Evolutionary conservation across 2,113 vertebrate species (phyloP), one percentile per base, ranked within the genome.

Genomic region (Neofelis nebulosa): DNA sequence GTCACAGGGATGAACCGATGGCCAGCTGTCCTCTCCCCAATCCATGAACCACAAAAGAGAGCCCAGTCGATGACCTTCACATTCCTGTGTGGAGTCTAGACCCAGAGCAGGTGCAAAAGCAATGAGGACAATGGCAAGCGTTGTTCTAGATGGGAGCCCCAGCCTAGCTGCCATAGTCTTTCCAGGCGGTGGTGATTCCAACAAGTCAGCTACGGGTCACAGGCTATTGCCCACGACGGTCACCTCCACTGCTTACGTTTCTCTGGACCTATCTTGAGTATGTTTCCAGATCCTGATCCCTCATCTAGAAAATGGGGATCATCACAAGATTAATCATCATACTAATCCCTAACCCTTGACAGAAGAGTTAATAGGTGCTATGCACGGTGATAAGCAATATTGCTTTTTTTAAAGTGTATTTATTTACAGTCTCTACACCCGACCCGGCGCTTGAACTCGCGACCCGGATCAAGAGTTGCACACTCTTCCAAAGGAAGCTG

Each of bases 171-270:
- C 57, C 52, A 36, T 0, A 0, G 7, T 66, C 45, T 66, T 36
- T 19, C 84, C 79, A 33, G 0, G 25, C 0, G 52, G 8, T 3
- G 6, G 36, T 7, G 55, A 33, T 9, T 5, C 12, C 68, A 66
- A 25, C 25, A 19, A 31, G 4, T 36, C 36, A 31, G 41, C 21
- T 16, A 1, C 18, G 63, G 57, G 9, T n/a, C 38, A 31, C 29
- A 18, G 52, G n/a, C 45, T 65, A 7, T 7, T 1, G 25, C 3
- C 65, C 5, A 25, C 7, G 55, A 13, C 48, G 0, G 0, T 3
- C 1, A 15, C 19, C 38, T 78, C 21, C 48, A 23, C 38, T 27
- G 76, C 19, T 73, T 57, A 5, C 4, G 11, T 29, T 18, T 41
- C 73, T 93, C 50, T 4, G 29, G 5, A 13, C 57, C 71, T 55